Evolutionary conservation across 2,797 vertebrate species (phyloP).

Genomic region (Falco novaeseelandiae): DNA sequence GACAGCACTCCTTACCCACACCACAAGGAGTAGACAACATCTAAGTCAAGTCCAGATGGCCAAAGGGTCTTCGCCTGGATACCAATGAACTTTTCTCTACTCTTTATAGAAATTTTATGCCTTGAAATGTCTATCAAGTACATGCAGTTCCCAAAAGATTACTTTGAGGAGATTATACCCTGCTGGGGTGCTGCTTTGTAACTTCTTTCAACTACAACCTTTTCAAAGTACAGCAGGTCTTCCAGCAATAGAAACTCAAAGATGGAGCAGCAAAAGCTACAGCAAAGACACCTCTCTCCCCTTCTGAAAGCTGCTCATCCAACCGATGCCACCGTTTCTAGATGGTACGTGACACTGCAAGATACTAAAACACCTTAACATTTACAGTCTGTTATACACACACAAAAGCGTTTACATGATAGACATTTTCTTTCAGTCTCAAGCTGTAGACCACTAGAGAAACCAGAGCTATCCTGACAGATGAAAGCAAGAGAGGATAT

Average conservation of each 20-base stretch:
- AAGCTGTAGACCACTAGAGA: neutral
- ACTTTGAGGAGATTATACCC: neutral
- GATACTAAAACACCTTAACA: neutral
- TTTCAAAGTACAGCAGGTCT: neutral
- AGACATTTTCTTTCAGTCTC: neutral
- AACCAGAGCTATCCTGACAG: neutral
- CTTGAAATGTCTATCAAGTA: neutral
- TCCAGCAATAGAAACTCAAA: neutral
- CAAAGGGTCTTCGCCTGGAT: slow-evolving; percentile 11
- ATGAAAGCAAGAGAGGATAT: neutral
- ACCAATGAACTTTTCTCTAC: slow-evolving; percentile 7
- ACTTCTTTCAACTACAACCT: neutral
- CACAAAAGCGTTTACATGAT: neutral
- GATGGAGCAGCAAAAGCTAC: neutral
- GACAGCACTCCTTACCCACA: neutral
- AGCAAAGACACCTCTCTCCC: neutral
- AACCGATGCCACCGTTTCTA: neutral
- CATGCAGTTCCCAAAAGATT: neutral
- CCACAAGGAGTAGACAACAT: neutral
- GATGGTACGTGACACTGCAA: neutral
- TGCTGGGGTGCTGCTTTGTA: neutral
- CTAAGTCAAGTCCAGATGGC: neutral
- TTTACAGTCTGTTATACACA: neutral
- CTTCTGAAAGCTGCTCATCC: neutral
- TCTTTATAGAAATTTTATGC: neutral